Evolutionary conservation across 53 echinoderm and acorn worm species (phyloP).

Genomic region (Luidia sarsii): DNA sequence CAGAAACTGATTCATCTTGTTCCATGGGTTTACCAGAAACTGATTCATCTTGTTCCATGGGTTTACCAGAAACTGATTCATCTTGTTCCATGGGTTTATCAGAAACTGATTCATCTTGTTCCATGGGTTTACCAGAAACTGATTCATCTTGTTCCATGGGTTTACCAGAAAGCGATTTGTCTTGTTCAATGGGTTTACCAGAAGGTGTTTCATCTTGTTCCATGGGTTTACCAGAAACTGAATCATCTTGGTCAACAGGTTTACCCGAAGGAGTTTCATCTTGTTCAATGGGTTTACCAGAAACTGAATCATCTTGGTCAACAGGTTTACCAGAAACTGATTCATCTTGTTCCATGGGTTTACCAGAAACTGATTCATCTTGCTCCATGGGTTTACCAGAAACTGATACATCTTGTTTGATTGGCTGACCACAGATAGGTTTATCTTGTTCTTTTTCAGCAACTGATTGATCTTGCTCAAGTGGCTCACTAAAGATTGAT

Average conservation of each 20-base stretch:
- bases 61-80: not conserved
- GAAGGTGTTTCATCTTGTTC: too few species aligned
- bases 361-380: not conserved
- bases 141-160: too few species aligned
- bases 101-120: too few species aligned
- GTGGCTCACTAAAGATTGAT: not conserved
- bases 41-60: not conserved
- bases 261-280: not conserved
- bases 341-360: not conserved
- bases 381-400: conserved; percentile 4
- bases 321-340: not conserved
- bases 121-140: too few species aligned
- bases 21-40: not conserved
- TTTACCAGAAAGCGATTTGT: too few species aligned
- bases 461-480: not conserved
- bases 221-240: too few species aligned
- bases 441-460: not conserved
- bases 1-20: not conserved
- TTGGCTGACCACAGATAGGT: not conserved
- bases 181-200: not conserved
- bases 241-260: too few species aligned
- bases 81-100: not conserved
- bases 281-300: not conserved
- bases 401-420: not conserved
- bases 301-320: not conserved